Percentiles rank a stretch among this genome's conserved stretches.
These are phyloP conservation scores for Neodiprion virginianus DNA, from an alignment of 1,140 invertebrate species.

Conservation along the genomic window DNA sequence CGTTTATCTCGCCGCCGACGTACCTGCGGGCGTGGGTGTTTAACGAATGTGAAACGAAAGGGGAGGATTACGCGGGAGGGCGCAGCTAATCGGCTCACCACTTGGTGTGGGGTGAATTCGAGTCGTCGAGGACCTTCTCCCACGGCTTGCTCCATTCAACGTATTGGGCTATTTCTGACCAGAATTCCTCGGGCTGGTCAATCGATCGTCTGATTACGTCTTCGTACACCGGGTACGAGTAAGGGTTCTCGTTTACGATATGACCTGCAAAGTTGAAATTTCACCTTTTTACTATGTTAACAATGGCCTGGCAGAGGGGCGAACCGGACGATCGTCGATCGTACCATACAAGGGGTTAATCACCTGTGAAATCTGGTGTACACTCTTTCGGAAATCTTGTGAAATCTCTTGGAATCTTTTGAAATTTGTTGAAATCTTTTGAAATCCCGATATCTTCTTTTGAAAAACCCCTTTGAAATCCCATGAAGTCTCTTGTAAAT, in stretches of 20 bases:
- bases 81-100: constrained; percentile 68
- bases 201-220: constrained; percentile 73
- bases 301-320: background rate
- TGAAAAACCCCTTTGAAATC: no score
- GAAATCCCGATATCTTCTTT: no score
- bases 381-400: no score
- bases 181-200: constrained; percentile 84
- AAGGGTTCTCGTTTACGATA: constrained; percentile 35
- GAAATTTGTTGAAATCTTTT: no score
- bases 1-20: constrained; percentile 88
- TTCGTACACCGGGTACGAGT: constrained; percentile 65
- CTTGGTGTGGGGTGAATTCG: constrained; percentile 85
- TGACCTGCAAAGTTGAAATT: constrained; percentile 14
- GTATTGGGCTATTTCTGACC: constrained; percentile 76
- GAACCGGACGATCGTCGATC: background rate
- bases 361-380: no score
- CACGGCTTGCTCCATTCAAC: constrained; percentile 86
- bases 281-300: background rate
- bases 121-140: constrained; percentile 83
- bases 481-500: no score
- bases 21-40: constrained; percentile 66
- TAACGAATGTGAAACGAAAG: background rate
- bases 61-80: background rate
- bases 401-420: no score
- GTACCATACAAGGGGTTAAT: background rate